Base-by-base conservation (phyloP, 2,888 invertebrate genomes). In the Eristalinus aeneus region DNA sequence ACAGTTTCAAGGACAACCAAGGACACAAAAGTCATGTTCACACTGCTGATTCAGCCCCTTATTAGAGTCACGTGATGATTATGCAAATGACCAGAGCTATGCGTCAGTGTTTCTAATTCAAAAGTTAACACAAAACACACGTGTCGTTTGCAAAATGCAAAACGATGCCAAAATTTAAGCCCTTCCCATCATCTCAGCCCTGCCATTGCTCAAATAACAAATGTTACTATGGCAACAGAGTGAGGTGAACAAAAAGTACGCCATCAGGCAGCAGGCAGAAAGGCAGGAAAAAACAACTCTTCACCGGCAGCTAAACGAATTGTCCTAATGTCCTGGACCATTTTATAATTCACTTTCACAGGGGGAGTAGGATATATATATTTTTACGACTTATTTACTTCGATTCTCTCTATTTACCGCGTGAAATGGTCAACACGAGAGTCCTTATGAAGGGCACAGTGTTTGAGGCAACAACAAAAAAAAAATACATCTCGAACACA, bases 281-380 rank as follows among this genome's bases (percentile, higher is more conserved):
- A 61, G 67, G 20, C 23, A 8, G 56, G n/a, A n/a, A n/a, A 60
- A 73, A 72, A 72, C 64, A 4, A 36, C 53, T 71, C 61, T 46
- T 46, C 46, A 16, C n/a, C 3, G 8, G 46, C 16, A 27, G 16
- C 16, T 46, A n/a, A 46, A 16, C 4, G 46, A 71, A 76, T 56
- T 71, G 71, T 77, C 77, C 86, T 74, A 71, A 82, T 71, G 82
- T 86, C 82, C 86, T 86, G 86, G 86, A 86, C 86, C 86, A 86
- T 78, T 82, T 82, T 69, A 27, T 27, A 82, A 86, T 74, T 54
- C 39, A 5, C 11, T 61, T 74, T 69, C 53, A 16, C 56, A 56
- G 82, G 74, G 46, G 78, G 77, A 77, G 86, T 22, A 10, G 22
- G 16, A 60, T 23, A 27, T 63, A 27, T 53, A 27, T 67, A 60